Base-by-base conservation (phyloP, 2,888 invertebrate genomes). In the Axea sp. region DNA sequence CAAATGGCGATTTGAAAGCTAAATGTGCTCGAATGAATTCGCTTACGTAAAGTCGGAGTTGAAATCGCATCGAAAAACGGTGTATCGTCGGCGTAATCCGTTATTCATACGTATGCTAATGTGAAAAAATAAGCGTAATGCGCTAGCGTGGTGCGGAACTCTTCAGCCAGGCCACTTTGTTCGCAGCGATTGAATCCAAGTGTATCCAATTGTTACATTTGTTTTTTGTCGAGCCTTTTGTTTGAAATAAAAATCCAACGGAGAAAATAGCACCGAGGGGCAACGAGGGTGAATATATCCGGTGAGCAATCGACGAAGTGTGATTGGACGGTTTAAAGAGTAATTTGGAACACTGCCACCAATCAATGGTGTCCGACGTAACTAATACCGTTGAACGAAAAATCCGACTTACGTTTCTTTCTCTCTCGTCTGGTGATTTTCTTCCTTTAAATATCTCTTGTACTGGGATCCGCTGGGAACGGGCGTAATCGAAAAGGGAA, bases 291-390 rank as follows among this genome's bases (percentile, higher is more conserved):
- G n/a, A 7, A n/a, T n/a, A n/a, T 35, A 55, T 47, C 26, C 24
- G 39, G 67, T 60, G 74, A 69, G 65, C 69, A 74, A 74, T 75
- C 75, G 75, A 31, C 57, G 45, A 33, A 55, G 73, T 74, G 72
- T 71, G 75, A 79, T 77, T 76, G 74, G 73, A 76, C 75, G 79
- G 78, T 79, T 79, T 78, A 78, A 79, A 79, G 77, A 77, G 76
- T 83, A 82, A 84, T 84, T 84, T 83, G 80, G 81, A 82, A 78
- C 78, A 68, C 59, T 82, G 82, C 83, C 82, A 81, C 80, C 80
- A 80, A 83, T 83, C 82, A 82, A 81, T 82, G 82, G 71, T 77
- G 76, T 73, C 78, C 78, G 76, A 79, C 75, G 78, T 55, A 73
- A 73, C 75, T 72, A 79, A 81, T 82, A 80, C 75, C 76, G 78